Evolutionary conservation across 2,797 vertebrate genomes (phyloP), one percentile per base, ranked within the genome.

Genomic region (Syncerus caffer): DNA sequence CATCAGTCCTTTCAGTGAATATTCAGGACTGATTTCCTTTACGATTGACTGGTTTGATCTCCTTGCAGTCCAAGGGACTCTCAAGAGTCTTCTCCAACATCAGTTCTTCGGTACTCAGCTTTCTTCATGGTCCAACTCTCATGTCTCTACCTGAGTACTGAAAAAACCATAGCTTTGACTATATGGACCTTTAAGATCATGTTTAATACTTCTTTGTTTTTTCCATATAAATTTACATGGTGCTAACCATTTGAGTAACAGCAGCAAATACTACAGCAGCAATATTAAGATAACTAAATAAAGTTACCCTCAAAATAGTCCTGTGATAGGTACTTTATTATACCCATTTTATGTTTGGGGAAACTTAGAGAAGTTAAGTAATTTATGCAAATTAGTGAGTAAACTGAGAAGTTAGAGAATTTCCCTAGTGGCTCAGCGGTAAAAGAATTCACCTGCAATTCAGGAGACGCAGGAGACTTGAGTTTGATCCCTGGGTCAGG

Each of bases 181-280:
- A 67, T 34, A 67, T n/a, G 62, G n/a, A 67, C 17, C n/a, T 67
- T 67, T 67, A 50, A 90, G 51, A 71, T 82, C 7, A 57, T 92
- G 88, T 85, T 83, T 90, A 84, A 84, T 84, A 78, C 55, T 93
- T 53, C 27, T 47, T 89, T 64, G 29, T 78, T 78, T 90, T 95
- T 93, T 82, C 42, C 19, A 27, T 79, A 47, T 67, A 88, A 88
- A 60, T 91, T 51, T 95, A 58, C 21, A 12, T 29, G n/a, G 31
- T 92, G 51, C 50, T 92, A 74, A 53, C 89, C 50, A 74, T 62
- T 1, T 88, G 53, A 74, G 45, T 85, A 74, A 74, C 34, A 86
- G n/a, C 60, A 87, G 15, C 16, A 86, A 42, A 47, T 92, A 31
- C 27, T 74, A 62, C 13, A 58, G 25, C 34, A 55, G 12, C 47